Conservation (phyloP, 2,113 vertebrate genomes). For the Ranitomeya imitator region DNA sequence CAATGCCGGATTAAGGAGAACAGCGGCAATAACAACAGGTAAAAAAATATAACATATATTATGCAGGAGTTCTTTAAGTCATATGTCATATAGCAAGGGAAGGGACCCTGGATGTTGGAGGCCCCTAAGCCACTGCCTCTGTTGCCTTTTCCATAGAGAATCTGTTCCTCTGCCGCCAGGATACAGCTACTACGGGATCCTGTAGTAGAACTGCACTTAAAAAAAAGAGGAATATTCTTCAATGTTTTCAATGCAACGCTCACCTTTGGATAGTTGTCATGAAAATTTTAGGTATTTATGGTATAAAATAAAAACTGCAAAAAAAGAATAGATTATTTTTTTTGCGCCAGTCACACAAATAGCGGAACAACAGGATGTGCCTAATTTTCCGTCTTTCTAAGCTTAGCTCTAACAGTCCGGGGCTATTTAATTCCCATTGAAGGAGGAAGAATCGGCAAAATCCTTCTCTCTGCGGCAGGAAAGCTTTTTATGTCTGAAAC, state of each 20-base stretch:
- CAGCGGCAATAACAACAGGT: no score
- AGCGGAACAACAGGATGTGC: background rate
- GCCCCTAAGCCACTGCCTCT: background rate
- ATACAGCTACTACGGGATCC: no score
- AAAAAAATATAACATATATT: no score
- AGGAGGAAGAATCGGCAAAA: constrained; percentile 12
- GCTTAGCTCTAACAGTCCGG: no score
- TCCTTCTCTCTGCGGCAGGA: constrained; percentile 2
- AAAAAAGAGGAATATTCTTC: background rate
- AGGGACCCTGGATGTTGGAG: background rate
- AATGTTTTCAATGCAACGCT: background rate
- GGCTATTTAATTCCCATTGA: constrained; percentile 24
- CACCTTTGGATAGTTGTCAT: background rate
- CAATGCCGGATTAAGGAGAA: no score
- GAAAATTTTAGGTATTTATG: background rate
- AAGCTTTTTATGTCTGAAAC: constrained; percentile 32
- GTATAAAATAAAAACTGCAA: background rate
- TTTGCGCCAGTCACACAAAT: background rate
- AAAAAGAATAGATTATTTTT: background rate
- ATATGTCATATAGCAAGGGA: no score
- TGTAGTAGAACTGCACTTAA: no score
- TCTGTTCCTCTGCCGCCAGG: no score
- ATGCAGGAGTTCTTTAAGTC: no score
- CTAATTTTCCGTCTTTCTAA: background rate
- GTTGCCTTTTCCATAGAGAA: background rate